Conservation (phyloP, 2,797 vertebrate species). For the Melanotaenia pygmaea region DNA sequence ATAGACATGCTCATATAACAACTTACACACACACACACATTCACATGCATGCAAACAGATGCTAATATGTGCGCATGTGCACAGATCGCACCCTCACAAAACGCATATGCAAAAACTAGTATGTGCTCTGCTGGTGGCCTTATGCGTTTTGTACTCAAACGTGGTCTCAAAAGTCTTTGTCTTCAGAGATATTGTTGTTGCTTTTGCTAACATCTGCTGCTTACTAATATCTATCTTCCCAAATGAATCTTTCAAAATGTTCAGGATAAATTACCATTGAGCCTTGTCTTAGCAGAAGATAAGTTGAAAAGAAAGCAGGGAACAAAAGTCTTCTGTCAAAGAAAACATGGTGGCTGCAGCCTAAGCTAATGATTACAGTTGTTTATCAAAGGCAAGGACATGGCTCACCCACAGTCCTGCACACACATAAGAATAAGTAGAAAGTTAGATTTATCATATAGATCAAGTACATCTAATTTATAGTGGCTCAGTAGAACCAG, state of each 20-base stretch:
- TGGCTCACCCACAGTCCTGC: background rate
- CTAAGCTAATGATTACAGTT: background rate
- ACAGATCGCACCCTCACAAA: slow-evolving; percentile 36
- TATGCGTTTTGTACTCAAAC: slow-evolving; percentile 18
- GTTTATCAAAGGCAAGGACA: slow-evolving; percentile 9
- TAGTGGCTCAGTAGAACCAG: background rate
- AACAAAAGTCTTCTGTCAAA: background rate
- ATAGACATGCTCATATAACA: slow-evolving; percentile 70
- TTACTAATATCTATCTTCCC: background rate
- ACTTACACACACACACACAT: slow-evolving; percentile 51
- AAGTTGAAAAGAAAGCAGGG: background rate
- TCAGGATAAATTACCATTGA: slow-evolving; percentile 1
- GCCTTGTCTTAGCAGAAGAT: background rate
- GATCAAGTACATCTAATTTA: background rate
- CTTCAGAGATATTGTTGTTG: background rate
- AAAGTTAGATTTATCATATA: background rate
- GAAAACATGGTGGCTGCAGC: background rate
- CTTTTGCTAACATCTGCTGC: background rate
- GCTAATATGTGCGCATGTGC: slow-evolving; percentile 46
- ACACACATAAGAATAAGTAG: background rate
- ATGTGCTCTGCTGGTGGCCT: slow-evolving; percentile 22
- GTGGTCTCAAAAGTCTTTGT: background rate
- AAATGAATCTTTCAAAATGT: slow-evolving; percentile 2
- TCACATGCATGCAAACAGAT: slow-evolving; percentile 56
- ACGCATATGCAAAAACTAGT: slow-evolving; percentile 49